Percentiles rank a stretch among this genome's conserved stretches.
These are phyloP conservation scores for Leptestheria dahalacensis DNA, from an alignment of 1,140 invertebrate species.

Conservation along the genomic window DNA sequence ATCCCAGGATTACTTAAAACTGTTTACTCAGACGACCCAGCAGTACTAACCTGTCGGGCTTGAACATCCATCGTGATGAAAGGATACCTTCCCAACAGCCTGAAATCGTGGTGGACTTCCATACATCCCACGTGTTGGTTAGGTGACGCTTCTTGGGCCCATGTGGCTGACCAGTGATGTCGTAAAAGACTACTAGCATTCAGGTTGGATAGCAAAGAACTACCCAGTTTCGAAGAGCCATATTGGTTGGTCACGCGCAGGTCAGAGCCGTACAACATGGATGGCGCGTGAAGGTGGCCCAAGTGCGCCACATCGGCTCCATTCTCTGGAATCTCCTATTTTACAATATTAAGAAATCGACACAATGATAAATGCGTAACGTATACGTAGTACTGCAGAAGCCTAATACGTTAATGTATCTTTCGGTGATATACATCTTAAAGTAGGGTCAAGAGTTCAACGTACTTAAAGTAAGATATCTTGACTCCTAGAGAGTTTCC, in stretches of 20 bases:
- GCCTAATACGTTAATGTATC: too few relatives aligned
- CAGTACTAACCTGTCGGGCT: conserved; percentile 37
- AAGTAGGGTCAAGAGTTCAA: too few relatives aligned
- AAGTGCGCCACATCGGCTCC: conserved; percentile 73
- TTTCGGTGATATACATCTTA: too few relatives aligned
- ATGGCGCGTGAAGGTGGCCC: conserved; percentile 48
- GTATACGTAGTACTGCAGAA: background rate
- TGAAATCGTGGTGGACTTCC: conserved; percentile 38
- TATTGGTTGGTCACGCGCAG: conserved; percentile 26
- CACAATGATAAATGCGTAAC: background rate
- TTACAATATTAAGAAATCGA: background rate
- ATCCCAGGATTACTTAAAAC: too few relatives aligned
- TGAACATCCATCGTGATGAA: conserved; percentile 37
- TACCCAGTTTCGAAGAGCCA: background rate
- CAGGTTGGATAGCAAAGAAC: background rate
- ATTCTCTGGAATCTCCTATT: conserved; percentile 83
- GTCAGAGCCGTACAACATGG: conserved; percentile 38
- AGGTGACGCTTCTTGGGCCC: conserved; percentile 24
- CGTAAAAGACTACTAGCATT: background rate
- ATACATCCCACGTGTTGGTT: conserved; percentile 42
- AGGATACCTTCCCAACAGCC: conserved; percentile 36
- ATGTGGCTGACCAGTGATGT: conserved; percentile 27
- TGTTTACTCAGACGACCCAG: too few relatives aligned
- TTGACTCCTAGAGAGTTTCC: too few relatives aligned
- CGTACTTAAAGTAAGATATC: too few relatives aligned